phyloP scores from a whole-genome alignment of 1,140 invertebrate genomes.

The Drosophila nikananu region DNA sequence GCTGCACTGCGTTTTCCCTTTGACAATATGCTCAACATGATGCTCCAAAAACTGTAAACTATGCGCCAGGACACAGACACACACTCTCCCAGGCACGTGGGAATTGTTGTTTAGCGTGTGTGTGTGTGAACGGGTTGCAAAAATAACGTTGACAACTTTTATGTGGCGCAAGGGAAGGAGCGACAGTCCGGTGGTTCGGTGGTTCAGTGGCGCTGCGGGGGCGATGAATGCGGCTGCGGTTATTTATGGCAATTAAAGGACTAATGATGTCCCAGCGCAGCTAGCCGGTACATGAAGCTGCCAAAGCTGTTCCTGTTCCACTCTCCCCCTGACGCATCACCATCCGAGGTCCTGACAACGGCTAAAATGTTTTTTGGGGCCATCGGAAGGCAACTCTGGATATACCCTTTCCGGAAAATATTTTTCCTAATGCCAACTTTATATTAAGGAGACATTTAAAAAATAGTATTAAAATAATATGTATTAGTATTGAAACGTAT shows the following conservation, averaged over 20 bases:
- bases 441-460: too few species aligned
- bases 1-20: constrained; percentile 56
- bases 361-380: constrained; percentile 40
- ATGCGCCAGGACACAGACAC: constrained; percentile 26
- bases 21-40: constrained; percentile 76
- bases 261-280: constrained; percentile 79
- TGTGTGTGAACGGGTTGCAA: constrained; percentile 53
- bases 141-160: constrained; percentile 82
- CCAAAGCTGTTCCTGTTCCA: constrained; percentile 37
- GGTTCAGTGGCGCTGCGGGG: constrained; percentile 22
- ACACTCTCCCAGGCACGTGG: constrained; percentile 61
- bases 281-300: constrained; percentile 61
- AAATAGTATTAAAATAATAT: background rate
- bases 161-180: constrained; percentile 21
- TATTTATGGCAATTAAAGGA: constrained; percentile 84
- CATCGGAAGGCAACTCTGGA: constrained; percentile 10
- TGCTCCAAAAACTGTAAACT: constrained; percentile 67
- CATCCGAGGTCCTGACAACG: constrained; percentile 15
- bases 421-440: background rate
- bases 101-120: constrained; percentile 53
- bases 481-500: background rate
- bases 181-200: background rate
- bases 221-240: constrained; percentile 65
- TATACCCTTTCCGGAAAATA: constrained; percentile 31
- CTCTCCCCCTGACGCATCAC: background rate